Evolutionary conservation across 2,113 vertebrate genomes (phyloP).

Genomic region (Rhizomys pruinosus): DNA sequence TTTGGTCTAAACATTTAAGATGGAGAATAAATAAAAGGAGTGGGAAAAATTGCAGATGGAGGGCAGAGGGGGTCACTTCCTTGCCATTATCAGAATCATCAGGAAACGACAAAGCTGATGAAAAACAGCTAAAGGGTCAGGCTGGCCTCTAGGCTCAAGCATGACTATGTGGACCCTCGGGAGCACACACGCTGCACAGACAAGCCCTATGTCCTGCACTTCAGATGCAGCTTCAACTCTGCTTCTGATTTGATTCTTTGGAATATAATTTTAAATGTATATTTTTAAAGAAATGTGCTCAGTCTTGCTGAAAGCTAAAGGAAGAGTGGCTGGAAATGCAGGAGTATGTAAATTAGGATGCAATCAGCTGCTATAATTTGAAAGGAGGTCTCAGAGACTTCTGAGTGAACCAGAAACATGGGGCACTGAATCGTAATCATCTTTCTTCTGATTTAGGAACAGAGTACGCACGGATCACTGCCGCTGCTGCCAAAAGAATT

Average conservation of each 20-base stretch:
- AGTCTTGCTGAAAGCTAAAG: background rate
- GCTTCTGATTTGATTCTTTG: background rate
- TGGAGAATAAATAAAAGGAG: background rate
- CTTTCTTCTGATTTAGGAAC: background rate
- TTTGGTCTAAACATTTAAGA: background rate
- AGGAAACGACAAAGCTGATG: background rate
- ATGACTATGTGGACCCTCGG: rapidly evolving
- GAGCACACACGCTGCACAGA: rapidly evolving
- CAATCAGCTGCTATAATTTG: background rate
- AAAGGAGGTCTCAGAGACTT: background rate
- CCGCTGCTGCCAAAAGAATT: background rate
- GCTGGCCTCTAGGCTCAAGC: background rate
- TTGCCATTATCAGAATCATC: background rate
- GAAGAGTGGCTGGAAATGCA: background rate
- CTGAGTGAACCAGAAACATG: background rate
- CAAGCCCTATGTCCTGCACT: rapidly evolving
- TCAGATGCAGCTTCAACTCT: background rate
- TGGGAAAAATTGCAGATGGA: background rate
- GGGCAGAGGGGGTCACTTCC: rapidly evolving
- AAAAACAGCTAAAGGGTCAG: background rate
- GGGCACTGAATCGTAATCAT: background rate
- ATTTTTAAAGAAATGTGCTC: background rate
- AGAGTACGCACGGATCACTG: background rate
- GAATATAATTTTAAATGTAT: background rate
- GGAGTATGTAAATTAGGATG: background rate